A percentile compares a stretch with the other conserved stretches of the same genome.
phyloP scores from a whole-genome alignment of 2,888 invertebrate genomes.

The Tenthredo scrophulariae region DNA sequence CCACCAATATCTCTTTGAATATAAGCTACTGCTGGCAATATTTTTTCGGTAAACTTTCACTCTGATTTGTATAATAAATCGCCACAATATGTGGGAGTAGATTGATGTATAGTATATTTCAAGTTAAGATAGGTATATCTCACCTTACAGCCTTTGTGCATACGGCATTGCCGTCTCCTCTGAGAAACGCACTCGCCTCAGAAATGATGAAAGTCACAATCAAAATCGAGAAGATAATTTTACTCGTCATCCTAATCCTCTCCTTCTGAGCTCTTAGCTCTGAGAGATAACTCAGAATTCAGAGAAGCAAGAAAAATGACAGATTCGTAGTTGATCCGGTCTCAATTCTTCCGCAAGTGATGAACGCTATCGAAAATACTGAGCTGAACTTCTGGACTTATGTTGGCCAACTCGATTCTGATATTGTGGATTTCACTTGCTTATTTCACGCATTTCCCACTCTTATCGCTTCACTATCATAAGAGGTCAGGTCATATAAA shows the following conservation, averaged over 20 bases:
- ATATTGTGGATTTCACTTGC: no score
- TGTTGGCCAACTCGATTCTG: no score
- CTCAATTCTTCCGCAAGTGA: not conserved
- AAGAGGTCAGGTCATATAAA: not conserved
- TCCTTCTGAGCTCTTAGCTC: not conserved
- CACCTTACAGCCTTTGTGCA: constrained; percentile 31
- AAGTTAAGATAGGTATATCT: not conserved
- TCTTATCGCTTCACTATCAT: not conserved
- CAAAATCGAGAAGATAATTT: not conserved
- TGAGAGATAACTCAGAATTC: not conserved
- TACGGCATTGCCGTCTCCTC: not conserved
- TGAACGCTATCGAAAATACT: not conserved
- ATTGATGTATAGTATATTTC: not conserved
- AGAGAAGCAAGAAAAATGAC: not conserved
- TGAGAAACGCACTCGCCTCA: not conserved
- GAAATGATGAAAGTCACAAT: not conserved
- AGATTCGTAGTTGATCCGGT: not conserved
- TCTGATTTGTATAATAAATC: not conserved
- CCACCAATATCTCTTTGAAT: not conserved
- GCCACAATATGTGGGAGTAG: not conserved
- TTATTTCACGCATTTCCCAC: not conserved
- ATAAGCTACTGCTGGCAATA: not conserved
- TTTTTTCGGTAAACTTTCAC: not conserved
- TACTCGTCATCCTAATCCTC: not conserved
- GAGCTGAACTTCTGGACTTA: not conserved